Percentiles rank a stretch among this genome's conserved stretches.
Evolutionary conservation across 2,888 invertebrate genomes (phyloP).

Genomic region (Craniophora ligustri): DNA sequence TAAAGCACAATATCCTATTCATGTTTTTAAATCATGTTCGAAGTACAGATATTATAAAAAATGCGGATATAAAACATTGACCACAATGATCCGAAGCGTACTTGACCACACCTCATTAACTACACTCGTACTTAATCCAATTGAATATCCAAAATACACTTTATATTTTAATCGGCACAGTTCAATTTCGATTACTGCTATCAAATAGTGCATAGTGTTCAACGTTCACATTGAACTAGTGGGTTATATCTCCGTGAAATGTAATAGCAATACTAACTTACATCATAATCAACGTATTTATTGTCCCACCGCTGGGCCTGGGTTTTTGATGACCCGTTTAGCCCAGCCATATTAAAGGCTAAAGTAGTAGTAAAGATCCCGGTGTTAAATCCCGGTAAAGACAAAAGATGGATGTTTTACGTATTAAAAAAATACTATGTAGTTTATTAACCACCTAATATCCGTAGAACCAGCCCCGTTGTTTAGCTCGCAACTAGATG

Average conservation of each 20-base stretch:
- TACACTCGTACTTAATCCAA: background rate
- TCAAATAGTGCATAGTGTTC: background rate
- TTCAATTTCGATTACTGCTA: background rate
- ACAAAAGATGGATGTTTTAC: too few relatives aligned
- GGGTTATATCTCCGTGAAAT: background rate
- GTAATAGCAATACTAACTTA: conserved; percentile 2
- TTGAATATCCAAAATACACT: background rate
- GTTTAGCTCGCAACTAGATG: too few relatives aligned
- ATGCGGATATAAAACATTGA: conserved; percentile 42
- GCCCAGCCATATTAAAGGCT: too few relatives aligned
- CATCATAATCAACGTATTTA: too few relatives aligned
- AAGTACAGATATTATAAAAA: conserved; percentile 5
- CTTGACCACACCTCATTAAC: conserved; percentile 15
- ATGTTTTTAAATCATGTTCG: too few relatives aligned
- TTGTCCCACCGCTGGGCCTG: too few relatives aligned
- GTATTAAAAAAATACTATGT: too few relatives aligned
- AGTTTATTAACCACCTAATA: too few relatives aligned
- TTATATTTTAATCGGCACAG: background rate
- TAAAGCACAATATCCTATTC: background rate
- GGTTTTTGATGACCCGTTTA: too few relatives aligned
- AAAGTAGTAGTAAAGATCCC: too few relatives aligned
- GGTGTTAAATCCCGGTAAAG: too few relatives aligned
- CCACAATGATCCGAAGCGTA: conserved; percentile 19
- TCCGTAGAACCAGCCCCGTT: too few relatives aligned
- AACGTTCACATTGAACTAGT: conserved; percentile 8